A percentile compares a stretch with the other conserved stretches of the same genome.
Conservation (phyloP, 2,797 vertebrate genomes). For the Pseudopleuronectes americanus region DNA sequence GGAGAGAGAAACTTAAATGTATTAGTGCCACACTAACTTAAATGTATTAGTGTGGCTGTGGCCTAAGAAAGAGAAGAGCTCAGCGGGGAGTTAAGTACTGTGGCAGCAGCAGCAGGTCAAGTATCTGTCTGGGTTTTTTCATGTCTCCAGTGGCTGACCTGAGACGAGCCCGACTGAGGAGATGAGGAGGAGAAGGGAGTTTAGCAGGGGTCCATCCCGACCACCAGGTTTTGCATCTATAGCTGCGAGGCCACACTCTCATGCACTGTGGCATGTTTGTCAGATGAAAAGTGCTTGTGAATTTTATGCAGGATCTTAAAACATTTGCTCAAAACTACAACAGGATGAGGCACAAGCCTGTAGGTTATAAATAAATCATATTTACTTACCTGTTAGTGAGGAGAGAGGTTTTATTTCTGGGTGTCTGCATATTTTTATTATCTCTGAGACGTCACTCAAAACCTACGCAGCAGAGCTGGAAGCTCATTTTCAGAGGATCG, state of each 20-base stretch:
- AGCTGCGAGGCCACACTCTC: constrained; percentile 40
- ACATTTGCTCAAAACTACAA: not conserved
- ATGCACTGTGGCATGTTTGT: constrained; percentile 35
- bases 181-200: constrained; percentile 42
- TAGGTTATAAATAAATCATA: not conserved
- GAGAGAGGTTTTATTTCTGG: not conserved
- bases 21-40: not conserved
- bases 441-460: not conserved
- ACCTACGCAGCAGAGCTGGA: not conserved
- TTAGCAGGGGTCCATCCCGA: constrained; percentile 26
- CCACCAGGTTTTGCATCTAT: constrained; percentile 38
- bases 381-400: constrained; percentile 7
- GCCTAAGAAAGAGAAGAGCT: constrained; percentile 50
- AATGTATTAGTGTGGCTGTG: not conserved
- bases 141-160: constrained; percentile 41
- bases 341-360: not conserved
- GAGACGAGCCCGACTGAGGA: constrained; percentile 37
- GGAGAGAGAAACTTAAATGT: no score
- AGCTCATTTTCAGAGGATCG: not conserved
- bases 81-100: constrained; percentile 64
- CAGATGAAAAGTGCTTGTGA: constrained; percentile 24
- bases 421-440: not conserved
- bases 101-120: constrained; percentile 39
- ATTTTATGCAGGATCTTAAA: constrained; percentile 21
- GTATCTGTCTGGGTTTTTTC: constrained; percentile 39